A percentile compares a stretch with the other conserved stretches of the same genome.
These are phyloP conservation scores for Stenodera caucasica DNA, from an alignment of 2,888 invertebrate species.

Conservation along the genomic window DNA sequence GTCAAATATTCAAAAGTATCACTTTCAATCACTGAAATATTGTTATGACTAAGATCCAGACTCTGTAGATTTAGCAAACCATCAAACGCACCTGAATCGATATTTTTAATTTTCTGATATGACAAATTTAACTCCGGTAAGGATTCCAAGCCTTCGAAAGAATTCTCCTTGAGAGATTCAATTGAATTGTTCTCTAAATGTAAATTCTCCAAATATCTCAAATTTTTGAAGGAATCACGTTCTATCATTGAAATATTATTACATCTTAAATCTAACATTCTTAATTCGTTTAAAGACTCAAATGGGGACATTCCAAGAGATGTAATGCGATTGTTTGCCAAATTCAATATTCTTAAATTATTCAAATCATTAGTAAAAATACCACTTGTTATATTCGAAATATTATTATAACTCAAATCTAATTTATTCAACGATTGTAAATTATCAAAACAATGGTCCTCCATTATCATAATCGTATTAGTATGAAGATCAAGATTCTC, in stretches of 20 bases:
- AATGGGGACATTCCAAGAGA: neutral
- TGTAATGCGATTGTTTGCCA: neutral
- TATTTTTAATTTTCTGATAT: neutral
- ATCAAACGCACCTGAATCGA: neutral
- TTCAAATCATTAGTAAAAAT: neutral
- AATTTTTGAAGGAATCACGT: constrained; percentile 3
- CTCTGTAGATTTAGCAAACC: neutral
- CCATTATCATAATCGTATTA: no score
- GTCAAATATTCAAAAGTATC: no score
- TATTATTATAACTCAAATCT: no score
- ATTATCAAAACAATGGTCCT: no score
- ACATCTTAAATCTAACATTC: neutral
- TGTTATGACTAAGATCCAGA: no score
- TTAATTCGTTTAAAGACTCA: neutral
- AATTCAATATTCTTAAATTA: neutral
- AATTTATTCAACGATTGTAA: no score
- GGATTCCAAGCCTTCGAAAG: constrained; percentile 2
- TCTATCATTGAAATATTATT: constrained; percentile 5
- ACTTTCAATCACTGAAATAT: no score
- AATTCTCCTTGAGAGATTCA: neutral
- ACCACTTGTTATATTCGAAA: no score
- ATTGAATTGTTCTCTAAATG: neutral
- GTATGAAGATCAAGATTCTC: no score
- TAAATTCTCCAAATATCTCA: neutral
- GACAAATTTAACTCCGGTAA: constrained; percentile 4